These are phyloP conservation scores for Scaptomyza hsui DNA, from an alignment of 1,140 invertebrate genomes.

Conservation along the genomic window DNA sequence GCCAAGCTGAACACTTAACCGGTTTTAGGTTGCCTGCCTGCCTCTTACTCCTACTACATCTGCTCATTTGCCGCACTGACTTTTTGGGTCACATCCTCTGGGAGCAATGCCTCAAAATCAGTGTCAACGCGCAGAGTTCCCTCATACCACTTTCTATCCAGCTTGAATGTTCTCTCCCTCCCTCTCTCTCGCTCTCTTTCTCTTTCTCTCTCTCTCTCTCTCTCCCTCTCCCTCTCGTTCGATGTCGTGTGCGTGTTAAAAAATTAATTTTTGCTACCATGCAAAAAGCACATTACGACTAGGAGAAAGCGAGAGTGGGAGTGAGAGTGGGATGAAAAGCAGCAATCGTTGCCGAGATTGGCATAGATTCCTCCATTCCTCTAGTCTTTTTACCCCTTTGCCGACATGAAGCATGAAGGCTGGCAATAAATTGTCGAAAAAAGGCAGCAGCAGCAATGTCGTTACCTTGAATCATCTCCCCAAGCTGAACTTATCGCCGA, in stretches of 20 bases:
- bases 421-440: conserved; percentile 71
- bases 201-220: conserved; percentile 1
- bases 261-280: conserved; percentile 75
- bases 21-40: conserved; percentile 56
- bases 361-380: conserved; percentile 49
- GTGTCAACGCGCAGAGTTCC: conserved; percentile 72
- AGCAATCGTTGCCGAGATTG: conserved; percentile 44
- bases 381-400: background rate
- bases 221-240: background rate
- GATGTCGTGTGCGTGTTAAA: conserved; percentile 63
- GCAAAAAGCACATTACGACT: conserved; percentile 47
- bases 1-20: conserved; percentile 68
- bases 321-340: background rate
- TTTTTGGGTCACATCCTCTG: conserved; percentile 80
- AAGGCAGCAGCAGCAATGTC: conserved; percentile 47
- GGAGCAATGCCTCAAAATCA: conserved; percentile 82
- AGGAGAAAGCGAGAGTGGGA: background rate
- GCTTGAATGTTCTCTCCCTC: background rate
- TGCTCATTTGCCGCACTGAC: conserved; percentile 80
- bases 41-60: conserved; percentile 50
- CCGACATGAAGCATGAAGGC: conserved; percentile 51
- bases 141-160: background rate
- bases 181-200: conserved; percentile 6
- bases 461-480: conserved; percentile 72
- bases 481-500: conserved; percentile 30